A percentile compares a stretch with the other conserved stretches of the same genome.
phyloP scores from a whole-genome alignment of 23 tunicate genomes.

The Styela plicata region DNA sequence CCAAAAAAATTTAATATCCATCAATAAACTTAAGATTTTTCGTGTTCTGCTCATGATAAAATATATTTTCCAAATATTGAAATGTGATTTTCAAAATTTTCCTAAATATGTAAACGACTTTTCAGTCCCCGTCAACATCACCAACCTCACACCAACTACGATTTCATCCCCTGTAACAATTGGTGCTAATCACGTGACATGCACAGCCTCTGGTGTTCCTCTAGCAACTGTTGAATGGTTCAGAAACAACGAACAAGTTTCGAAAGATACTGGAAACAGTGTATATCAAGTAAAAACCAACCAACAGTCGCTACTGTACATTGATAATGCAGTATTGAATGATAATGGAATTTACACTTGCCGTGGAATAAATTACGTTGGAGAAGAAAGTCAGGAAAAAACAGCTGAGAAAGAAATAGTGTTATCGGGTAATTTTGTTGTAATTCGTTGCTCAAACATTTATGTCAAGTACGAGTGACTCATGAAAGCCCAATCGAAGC shows the following conservation, averaged over 20 bases:
- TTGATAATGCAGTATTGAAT: background rate
- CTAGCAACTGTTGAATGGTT: background rate
- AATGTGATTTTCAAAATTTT: too few relatives aligned
- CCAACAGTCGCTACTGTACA: background rate
- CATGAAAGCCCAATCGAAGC: too few relatives aligned
- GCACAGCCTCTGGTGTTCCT: background rate
- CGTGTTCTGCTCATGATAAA: too few relatives aligned
- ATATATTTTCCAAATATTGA: too few relatives aligned
- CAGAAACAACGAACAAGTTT: background rate
- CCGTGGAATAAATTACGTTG: background rate
- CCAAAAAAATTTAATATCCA: too few relatives aligned
- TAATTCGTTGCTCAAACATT: too few relatives aligned
- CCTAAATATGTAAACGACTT: background rate
- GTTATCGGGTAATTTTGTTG: background rate
- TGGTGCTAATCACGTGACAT: background rate
- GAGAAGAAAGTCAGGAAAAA: background rate
- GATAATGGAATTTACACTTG: background rate
- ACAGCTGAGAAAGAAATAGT: background rate
- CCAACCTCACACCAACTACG: background rate
- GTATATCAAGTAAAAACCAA: background rate
- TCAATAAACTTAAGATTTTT: too few relatives aligned
- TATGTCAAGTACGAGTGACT: too few relatives aligned
- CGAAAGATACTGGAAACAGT: background rate
- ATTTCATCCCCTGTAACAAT: background rate
- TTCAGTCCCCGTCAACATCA: background rate